Percentiles rank a stretch among this genome's conserved stretches.
These are phyloP conservation scores for Crotalus viridis DNA, from an alignment of 2,113 vertebrate species.

Conservation along the genomic window DNA sequence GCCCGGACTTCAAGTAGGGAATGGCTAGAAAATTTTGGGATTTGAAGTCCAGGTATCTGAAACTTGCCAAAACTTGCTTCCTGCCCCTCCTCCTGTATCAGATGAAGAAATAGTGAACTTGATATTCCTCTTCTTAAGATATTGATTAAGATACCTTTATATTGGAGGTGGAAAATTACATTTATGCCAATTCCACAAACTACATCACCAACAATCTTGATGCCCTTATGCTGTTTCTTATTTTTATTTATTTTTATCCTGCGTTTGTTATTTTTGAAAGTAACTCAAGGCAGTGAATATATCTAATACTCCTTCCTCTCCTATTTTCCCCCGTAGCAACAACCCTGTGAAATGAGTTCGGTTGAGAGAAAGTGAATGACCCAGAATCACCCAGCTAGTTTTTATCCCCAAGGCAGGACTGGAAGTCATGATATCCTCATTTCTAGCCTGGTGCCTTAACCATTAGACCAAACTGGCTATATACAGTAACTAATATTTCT, in stretches of 20 bases:
- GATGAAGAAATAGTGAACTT: not conserved
- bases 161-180: not conserved
- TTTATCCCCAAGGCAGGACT: not conserved
- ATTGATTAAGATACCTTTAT: not conserved
- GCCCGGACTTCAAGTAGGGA: not conserved
- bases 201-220: not conserved
- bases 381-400: not conserved
- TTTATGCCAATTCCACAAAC: not conserved
- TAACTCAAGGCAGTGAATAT: not conserved
- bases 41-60: not conserved
- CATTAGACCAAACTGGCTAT: not conserved
- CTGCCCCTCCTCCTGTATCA: not conserved
- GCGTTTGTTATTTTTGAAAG: not conserved
- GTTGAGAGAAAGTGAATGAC: not conserved
- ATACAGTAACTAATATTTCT: not conserved
- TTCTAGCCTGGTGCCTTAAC: not conserved
- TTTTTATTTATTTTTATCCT: not conserved
- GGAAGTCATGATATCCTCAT: not conserved
- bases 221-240: not conserved
- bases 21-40: not conserved
- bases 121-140: not conserved
- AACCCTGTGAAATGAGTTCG: not conserved
- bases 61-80: not conserved
- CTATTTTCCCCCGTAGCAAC: not conserved
- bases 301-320: not conserved